phyloP scores from a whole-genome alignment of 2,797 vertebrate species.

The Heliangelus exortis region DNA sequence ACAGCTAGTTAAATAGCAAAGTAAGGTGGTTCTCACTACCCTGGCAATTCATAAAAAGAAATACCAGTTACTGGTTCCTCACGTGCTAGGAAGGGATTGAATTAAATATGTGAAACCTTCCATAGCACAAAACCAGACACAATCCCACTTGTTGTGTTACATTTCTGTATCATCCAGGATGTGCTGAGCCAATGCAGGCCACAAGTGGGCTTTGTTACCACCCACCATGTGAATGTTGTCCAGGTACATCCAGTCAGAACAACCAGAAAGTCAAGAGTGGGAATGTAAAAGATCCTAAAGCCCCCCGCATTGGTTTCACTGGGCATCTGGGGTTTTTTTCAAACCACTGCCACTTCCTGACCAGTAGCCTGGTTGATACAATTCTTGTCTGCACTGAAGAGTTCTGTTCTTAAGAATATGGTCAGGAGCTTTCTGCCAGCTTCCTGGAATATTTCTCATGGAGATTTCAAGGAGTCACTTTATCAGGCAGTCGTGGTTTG shows the following conservation, averaged over 20 bases:
- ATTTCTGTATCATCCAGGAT: not conserved
- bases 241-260: rapidly evolving
- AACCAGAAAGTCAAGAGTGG: not conserved
- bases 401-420: not conserved
- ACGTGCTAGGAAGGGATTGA: not conserved
- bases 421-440: rapidly evolving
- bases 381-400: not conserved
- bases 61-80: not conserved
- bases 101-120: not conserved
- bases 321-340: not conserved
- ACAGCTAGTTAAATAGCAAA: not conserved
- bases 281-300: not conserved
- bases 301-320: not conserved
- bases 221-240: not conserved
- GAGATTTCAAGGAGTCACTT: not conserved
- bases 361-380: rapidly evolving
- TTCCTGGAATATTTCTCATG: not conserved
- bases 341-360: not conserved
- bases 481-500: not conserved
- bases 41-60: not conserved
- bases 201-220: not conserved
- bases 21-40: not conserved
- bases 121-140: not conserved
- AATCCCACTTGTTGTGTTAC: not conserved
- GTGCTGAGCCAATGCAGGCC: not conserved